Conservation (phyloP, 1,140 invertebrate genomes). For the Seison nebaliae region DNA sequence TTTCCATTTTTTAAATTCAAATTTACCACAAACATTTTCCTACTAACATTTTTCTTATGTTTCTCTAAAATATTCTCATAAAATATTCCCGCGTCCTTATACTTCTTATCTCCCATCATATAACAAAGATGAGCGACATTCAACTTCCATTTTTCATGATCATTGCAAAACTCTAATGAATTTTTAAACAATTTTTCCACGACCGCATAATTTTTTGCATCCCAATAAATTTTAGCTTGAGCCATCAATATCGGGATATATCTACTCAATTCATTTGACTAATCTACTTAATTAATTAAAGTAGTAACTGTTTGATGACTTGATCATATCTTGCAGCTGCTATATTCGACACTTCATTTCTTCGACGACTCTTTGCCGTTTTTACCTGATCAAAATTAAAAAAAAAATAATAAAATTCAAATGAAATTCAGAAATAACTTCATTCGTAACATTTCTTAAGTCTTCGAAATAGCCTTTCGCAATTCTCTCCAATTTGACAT, state of each 20-base stretch:
- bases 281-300: constrained; percentile 2
- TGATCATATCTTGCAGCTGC: constrained; percentile 73
- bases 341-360: constrained; percentile 60
- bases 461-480: no score
- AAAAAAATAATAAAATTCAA: background rate
- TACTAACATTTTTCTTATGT: constrained; percentile 54
- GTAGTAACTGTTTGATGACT: constrained; percentile 45
- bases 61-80: constrained; percentile 93
- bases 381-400: background rate
- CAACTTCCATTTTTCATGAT: constrained; percentile 78
- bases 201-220: constrained; percentile 71
- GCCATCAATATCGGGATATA: constrained; percentile 84
- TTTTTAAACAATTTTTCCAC: constrained; percentile 47
- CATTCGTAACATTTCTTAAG: no score
- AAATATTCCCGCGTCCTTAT: constrained; percentile 52
- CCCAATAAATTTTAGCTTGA: constrained; percentile 96
- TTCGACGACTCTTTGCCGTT: constrained; percentile 30
- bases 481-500: constrained; percentile 79
- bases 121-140: constrained; percentile 94
- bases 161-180: constrained; percentile 87
- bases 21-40: background rate
- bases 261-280: constrained; percentile 21
- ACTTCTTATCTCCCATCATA: constrained; percentile 83
- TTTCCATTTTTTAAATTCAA: background rate
- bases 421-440: background rate